These are phyloP conservation scores for Hemistola chrysoprasaria DNA, from an alignment of 2,888 invertebrate species.

Conservation along the genomic window DNA sequence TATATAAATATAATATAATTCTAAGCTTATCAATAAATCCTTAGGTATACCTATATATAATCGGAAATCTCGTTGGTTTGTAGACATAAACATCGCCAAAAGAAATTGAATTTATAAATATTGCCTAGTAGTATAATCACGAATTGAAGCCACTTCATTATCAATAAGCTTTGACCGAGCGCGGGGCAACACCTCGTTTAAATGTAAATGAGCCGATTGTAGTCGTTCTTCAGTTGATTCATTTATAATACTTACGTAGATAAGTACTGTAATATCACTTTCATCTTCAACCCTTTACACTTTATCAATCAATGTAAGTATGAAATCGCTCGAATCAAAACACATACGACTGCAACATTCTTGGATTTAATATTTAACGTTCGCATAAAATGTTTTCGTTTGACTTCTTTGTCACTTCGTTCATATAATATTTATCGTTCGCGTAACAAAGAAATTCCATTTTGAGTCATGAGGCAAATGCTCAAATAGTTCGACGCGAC, in stretches of 20 bases:
- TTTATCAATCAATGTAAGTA: constrained; percentile 6
- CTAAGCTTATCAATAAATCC: too few relatives aligned
- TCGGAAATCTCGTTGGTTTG: too few relatives aligned
- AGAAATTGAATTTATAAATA: too few relatives aligned
- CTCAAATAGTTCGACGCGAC: constrained; percentile 78
- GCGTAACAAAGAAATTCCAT: constrained; percentile 75
- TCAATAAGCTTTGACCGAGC: constrained; percentile 53
- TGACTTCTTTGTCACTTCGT: constrained; percentile 67
- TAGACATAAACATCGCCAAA: too few relatives aligned
- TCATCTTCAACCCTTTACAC: constrained; percentile 8
- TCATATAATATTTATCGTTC: constrained; percentile 74
- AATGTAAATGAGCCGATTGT: constrained; percentile 68
- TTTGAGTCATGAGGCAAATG: constrained; percentile 71
- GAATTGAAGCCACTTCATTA: constrained; percentile 43
- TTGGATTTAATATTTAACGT: constrained; percentile 49
- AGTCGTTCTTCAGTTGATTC: constrained; percentile 61
- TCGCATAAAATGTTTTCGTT: constrained; percentile 49
- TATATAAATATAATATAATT: too few relatives aligned
- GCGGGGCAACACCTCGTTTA: constrained; percentile 58
- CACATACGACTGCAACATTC: constrained; percentile 22
- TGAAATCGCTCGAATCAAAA: constrained; percentile 12
- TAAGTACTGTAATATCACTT: constrained; percentile 27
- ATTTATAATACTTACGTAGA: constrained; percentile 59
- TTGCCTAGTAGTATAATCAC: too few relatives aligned
- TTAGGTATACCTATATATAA: too few relatives aligned